These are phyloP conservation scores for Epinephelus moara DNA, from an alignment of 2,113 vertebrate species.

Conservation along the genomic window DNA sequence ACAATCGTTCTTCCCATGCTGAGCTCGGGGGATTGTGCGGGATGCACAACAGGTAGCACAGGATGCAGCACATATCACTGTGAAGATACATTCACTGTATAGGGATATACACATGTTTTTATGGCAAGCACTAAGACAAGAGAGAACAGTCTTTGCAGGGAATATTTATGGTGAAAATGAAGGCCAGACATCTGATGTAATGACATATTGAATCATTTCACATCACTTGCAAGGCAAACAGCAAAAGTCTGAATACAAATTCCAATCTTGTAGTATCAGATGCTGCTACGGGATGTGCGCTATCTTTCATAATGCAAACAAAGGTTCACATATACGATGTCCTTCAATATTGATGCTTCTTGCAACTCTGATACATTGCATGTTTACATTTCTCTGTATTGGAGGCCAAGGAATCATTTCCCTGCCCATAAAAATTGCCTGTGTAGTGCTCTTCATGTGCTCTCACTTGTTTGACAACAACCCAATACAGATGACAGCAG, in stretches of 20 bases:
- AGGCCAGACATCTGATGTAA: constrained; percentile 7
- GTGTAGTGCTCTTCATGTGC: not conserved
- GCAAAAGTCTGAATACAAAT: constrained; percentile 29
- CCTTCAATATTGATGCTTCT: not conserved
- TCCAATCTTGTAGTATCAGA: constrained; percentile 3
- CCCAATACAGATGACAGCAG: constrained; percentile 26
- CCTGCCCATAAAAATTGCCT: constrained; percentile 3
- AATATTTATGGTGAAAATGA: constrained; percentile 29
- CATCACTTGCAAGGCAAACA: constrained; percentile 22
- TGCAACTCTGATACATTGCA: not conserved
- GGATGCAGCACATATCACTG: not conserved
- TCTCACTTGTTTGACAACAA: constrained; percentile 30
- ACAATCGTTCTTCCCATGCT: not conserved
- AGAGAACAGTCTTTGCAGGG: constrained; percentile 19
- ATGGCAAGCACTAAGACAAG: constrained; percentile 6
- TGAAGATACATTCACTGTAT: not conserved
- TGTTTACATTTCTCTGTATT: constrained; percentile 16
- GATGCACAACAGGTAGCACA: not conserved
- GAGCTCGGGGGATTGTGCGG: not conserved
- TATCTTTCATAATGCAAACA: constrained; percentile 14
- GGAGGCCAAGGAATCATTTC: not conserved
- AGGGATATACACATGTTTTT: constrained; percentile 20
- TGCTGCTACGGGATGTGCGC: not conserved
- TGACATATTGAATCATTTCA: constrained; percentile 43
- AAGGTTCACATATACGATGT: not conserved